phyloP scores from a whole-genome alignment of 2,797 vertebrate genomes.

The Pelochelys cantorii region DNA sequence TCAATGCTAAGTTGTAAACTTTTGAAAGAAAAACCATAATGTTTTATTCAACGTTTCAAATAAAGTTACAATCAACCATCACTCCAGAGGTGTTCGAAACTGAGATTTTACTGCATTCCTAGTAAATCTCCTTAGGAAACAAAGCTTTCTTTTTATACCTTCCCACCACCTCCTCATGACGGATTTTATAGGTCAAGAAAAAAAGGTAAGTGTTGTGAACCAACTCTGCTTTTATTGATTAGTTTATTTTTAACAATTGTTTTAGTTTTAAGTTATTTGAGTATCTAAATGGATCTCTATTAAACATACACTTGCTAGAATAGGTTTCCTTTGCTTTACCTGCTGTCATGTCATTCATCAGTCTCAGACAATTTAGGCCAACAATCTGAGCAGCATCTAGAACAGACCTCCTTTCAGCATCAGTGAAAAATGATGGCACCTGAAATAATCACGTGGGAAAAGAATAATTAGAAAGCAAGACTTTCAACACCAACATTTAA shows the following conservation, averaged over 20 bases:
- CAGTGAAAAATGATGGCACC: conserved; percentile 87
- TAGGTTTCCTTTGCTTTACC: conserved; percentile 67
- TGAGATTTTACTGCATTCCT: neutral
- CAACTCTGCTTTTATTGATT: neutral
- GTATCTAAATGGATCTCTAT: neutral
- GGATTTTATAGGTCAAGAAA: neutral
- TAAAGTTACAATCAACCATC: no score
- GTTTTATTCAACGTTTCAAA: no score
- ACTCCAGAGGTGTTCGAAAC: no score
- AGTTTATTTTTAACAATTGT: neutral
- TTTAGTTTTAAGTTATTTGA: neutral
- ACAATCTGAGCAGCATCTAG: conserved; percentile 86
- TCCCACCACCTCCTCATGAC: neutral
- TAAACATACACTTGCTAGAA: neutral
- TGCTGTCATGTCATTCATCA: conserved; percentile 89
- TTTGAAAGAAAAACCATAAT: no score
- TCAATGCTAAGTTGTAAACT: no score
- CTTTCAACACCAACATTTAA: neutral
- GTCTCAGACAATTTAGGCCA: conserved; percentile 84
- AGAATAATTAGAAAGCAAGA: conserved; percentile 12
- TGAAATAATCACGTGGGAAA: conserved; percentile 43
- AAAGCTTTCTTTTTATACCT: neutral
- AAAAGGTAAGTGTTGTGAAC: neutral
- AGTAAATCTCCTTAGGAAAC: neutral
- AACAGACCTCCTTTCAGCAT: conserved; percentile 85